Percentiles rank a stretch among this genome's conserved stretches.
Conservation (phyloP, 1,140 invertebrate species). For the Acromyrmex echinatior region DNA sequence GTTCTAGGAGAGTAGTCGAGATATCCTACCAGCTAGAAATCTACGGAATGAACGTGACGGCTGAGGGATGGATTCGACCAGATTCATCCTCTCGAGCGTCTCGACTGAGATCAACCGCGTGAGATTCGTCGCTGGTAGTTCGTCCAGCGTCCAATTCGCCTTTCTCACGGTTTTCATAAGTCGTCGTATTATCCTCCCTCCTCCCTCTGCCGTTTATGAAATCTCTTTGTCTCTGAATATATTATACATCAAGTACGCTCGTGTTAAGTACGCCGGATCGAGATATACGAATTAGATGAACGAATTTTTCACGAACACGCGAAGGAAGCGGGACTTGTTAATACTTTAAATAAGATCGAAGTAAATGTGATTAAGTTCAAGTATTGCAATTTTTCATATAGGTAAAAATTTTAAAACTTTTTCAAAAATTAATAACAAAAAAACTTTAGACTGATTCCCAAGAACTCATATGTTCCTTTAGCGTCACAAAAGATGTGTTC, state of each 20-base stretch:
- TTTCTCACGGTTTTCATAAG: slow-evolving; percentile 15
- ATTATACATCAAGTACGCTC: too few species aligned
- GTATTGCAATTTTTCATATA: too few species aligned
- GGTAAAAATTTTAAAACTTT: too few species aligned
- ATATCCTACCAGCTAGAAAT: slow-evolving; percentile 54
- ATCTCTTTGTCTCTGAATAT: slow-evolving; percentile 23
- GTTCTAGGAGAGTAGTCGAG: slow-evolving; percentile 28
- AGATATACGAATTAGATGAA: not conserved
- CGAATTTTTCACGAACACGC: not conserved
- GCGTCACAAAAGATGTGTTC: too few species aligned
- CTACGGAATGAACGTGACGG: slow-evolving; percentile 68
- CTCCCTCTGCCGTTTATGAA: not conserved
- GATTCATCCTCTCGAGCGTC: slow-evolving; percentile 45
- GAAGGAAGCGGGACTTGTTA: not conserved
- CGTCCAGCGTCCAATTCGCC: not conserved
- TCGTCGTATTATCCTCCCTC: not conserved
- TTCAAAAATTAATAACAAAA: too few species aligned
- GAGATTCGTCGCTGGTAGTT: slow-evolving; percentile 12
- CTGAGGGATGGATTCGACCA: slow-evolving; percentile 47
- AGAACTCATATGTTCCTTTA: too few species aligned
- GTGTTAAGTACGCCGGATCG: not conserved
- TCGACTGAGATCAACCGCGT: slow-evolving; percentile 26
- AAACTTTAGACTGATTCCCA: too few species aligned
- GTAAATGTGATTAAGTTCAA: too few species aligned
- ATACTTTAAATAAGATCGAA: too few species aligned